Evolutionary conservation across 2,888 invertebrate species (phyloP), one percentile per base, ranked within the genome.

Genomic region (Andrena hattorfiana): DNA sequence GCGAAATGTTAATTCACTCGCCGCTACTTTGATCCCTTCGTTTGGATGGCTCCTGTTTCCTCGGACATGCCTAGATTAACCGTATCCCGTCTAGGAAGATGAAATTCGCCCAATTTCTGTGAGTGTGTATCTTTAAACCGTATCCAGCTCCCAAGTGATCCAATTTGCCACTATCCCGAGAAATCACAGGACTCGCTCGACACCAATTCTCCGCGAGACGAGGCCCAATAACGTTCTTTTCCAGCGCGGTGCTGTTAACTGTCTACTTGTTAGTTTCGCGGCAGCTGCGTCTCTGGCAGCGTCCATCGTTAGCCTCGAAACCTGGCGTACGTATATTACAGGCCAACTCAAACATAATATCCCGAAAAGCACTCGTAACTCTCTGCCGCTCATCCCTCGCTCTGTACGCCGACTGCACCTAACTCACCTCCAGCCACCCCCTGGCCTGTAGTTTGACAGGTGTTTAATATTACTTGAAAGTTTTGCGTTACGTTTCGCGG

Each of bases 311-410:
- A 35, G 13, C 28, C 10, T 78, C 69, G 73, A 48, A 77, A 81
- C 81, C 85, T 26, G 70, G 77, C 73, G 35, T 30, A 86, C 90
- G 90, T 91, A 91, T 92, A 93, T 93, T 93, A 92, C 92, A 85
- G 88, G 78, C 89, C 89, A 93, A 93, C 92, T 93, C 93, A 93
- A 93, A 93, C 93, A 93, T 93, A 93, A 93, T 93, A 93, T 93
- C 93, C 90, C 87, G 91, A 91, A 91, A 92, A 92, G 91, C 91
- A 89, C 92, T 92, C 90, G 89, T 91, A 92, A 92, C 92, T 91
- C 89, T 70, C 67, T 66, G 56, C 75, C 81, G 76, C 78, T 71
- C 81, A 79, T 66, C 77, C 66, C 68, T 54, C 26, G 35, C 66
- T 71, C 63, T 63, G n/a, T 23, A 62, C 73, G 28, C 51, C 35